Evolutionary conservation across 2,797 vertebrate species (phyloP).

Genomic region (Myotis findleyi): DNA sequence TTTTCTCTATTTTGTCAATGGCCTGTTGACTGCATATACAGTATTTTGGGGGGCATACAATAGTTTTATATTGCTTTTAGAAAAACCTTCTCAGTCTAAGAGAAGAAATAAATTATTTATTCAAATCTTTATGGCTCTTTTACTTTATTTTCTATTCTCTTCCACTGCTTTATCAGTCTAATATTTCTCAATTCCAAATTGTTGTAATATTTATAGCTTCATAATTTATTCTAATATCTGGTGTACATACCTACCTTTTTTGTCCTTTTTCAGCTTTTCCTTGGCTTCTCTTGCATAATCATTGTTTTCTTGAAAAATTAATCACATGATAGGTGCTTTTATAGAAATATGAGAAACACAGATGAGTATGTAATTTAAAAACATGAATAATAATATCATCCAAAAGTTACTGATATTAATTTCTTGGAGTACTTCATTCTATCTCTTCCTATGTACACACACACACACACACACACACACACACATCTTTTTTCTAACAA

Average conservation of each 20-base stretch:
- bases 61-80: constrained; percentile 50
- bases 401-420: background rate
- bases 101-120: constrained; percentile 41
- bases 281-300: background rate
- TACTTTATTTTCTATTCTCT: constrained; percentile 39
- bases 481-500: background rate
- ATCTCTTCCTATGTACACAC: background rate
- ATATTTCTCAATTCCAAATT: constrained; percentile 10
- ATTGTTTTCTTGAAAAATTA: constrained; percentile 30
- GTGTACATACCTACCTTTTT: background rate
- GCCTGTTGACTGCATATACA: background rate
- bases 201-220: constrained; percentile 46
- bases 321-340: background rate
- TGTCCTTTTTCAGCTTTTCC: background rate
- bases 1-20: background rate
- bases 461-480: background rate
- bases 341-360: constrained; percentile 14
- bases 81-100: background rate
- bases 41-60: background rate
- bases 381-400: background rate
- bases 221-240: background rate
- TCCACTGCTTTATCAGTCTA: background rate
- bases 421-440: background rate
- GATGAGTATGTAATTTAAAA: constrained; percentile 4
- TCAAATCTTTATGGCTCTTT: background rate